These are phyloP conservation scores for Addax nasomaculatus DNA, from an alignment of 2,113 vertebrate species.

Conservation along the genomic window DNA sequence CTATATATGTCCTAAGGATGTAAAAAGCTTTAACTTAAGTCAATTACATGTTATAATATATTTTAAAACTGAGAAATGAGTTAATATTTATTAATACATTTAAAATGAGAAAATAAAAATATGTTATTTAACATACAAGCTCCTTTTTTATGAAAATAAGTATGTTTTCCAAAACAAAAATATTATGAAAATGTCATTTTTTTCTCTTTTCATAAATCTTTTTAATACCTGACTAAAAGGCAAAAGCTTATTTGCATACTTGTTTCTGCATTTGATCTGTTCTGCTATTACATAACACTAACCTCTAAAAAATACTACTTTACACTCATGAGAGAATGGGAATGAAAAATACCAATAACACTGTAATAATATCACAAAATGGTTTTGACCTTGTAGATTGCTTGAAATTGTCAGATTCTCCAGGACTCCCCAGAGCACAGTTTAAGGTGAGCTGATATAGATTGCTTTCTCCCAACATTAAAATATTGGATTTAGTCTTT, in stretches of 20 bases:
- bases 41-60: not conserved
- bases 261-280: not conserved
- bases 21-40: not conserved
- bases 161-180: not conserved
- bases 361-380: not conserved
- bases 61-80: not conserved
- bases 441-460: not conserved
- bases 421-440: not conserved
- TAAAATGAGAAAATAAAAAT: not conserved
- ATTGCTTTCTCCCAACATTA: not conserved
- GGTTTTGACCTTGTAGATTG: not conserved
- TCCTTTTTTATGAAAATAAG: not conserved
- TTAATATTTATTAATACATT: not conserved
- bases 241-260: not conserved
- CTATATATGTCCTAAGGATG: not conserved
- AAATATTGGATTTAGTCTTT: not conserved
- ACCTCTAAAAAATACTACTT: not conserved
- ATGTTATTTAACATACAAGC: not conserved
- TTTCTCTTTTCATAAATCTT: not conserved
- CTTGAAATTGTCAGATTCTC: not conserved
- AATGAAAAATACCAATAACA: not conserved
- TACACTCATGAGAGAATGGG: not conserved
- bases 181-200: not conserved
- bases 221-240: not conserved
- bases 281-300: not conserved